Percentiles rank a stretch among this genome's conserved stretches.
Conservation (phyloP, 2,888 invertebrate species). For the Orthosia gothica region DNA sequence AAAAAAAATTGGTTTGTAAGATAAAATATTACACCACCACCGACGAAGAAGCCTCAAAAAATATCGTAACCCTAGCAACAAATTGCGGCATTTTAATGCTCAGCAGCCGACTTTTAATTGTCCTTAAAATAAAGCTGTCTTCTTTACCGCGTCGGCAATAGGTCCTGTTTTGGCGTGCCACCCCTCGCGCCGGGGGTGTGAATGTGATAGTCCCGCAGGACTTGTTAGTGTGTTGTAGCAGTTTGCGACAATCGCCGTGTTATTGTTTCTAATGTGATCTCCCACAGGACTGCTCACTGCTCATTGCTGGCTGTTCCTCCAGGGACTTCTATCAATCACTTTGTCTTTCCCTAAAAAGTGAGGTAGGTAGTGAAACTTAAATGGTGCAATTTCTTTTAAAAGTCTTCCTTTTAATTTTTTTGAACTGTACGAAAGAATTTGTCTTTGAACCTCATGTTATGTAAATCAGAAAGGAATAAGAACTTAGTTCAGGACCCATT, state of each 20-base stretch:
- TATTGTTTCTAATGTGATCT: slow-evolving; percentile 80
- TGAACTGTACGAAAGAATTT: too few relatives aligned
- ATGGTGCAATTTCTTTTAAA: neutral
- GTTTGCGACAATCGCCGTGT: slow-evolving; percentile 76
- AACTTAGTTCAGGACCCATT: too few relatives aligned
- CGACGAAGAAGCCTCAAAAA: neutral
- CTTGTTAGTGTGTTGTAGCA: slow-evolving; percentile 80
- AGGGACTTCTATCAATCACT: slow-evolving; percentile 33
- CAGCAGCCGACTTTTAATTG: slow-evolving; percentile 45
- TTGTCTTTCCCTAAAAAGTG: slow-evolving; percentile 6
- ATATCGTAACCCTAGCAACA: neutral
- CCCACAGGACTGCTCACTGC: slow-evolving; percentile 69
- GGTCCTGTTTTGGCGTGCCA: slow-evolving; percentile 34
- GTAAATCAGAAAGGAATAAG: too few relatives aligned
- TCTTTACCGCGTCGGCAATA: slow-evolving; percentile 43
- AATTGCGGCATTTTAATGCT: slow-evolving; percentile 62
- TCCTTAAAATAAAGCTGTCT: slow-evolving; percentile 37
- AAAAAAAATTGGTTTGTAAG: neutral
- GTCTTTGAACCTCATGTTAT: too few relatives aligned
- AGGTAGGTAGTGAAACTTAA: neutral
- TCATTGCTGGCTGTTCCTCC: slow-evolving; percentile 39
- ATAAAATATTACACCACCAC: neutral
- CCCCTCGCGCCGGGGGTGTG: slow-evolving; percentile 23
- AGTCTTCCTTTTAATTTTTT: too few relatives aligned
- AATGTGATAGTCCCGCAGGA: slow-evolving; percentile 70